Evolutionary conservation across 2,113 vertebrate genomes (phyloP), one percentile per base, ranked within the genome.

Genomic region (Hoplias malabaricus): DNA sequence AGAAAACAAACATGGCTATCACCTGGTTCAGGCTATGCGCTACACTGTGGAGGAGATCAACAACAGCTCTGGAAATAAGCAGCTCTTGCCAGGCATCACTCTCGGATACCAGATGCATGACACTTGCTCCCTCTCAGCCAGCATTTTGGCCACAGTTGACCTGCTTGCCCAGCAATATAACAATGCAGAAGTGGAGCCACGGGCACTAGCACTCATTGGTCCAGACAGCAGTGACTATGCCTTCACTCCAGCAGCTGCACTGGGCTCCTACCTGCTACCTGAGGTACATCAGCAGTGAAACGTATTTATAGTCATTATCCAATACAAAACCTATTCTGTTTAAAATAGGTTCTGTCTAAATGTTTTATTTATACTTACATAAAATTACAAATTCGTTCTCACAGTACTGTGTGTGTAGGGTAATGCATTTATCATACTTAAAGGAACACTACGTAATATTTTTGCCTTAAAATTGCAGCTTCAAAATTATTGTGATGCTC

Each of bases 11-110:
- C 82, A 93, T 33, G 92, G 93, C 69, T 95, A 92, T 84, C 89
- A 91, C 78, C 69, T 92, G 61, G 83, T 93, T 87, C 94, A 95
- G 80, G 93, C 94, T 80, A 90, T 95, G 92, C 89, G 90, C 75
- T 95, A 95, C 3, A 90, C 93, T 0, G 86, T 95, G 27, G 93
- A 94, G 12, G 90, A 96, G 86, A 92, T 96, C 76, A 96, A 95
- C 86, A 93, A 91, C 8, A 69, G 59, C 43, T 91, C 82, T 1
- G 56, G 79, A 8, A 63, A 77, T 0, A 56, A 73, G n/a, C 0
- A 25, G 40, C 90, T 96, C 13, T 86, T 95, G 29, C 94, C 95
- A 0, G 90, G 89, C 0, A 73, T 95, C 56, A 90, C 13, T 46
- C 84, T 95, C 43, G 95, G 94, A 16, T 96, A 95, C 12, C 90